Evolutionary conservation across 2,113 vertebrate genomes (phyloP).

Genomic region (Colius striatus): DNA sequence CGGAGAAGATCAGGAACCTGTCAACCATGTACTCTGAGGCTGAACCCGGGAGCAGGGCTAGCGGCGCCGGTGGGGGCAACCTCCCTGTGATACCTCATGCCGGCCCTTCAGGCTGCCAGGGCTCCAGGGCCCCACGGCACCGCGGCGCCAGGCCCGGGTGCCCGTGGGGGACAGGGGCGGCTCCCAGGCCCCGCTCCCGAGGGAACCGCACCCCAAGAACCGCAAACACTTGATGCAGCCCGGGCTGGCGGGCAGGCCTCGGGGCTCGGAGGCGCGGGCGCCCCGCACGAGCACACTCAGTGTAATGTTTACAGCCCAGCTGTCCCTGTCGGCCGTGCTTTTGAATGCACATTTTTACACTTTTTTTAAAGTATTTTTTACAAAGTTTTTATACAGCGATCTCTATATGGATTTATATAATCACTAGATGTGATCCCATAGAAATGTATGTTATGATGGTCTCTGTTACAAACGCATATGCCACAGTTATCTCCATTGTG

Average conservation of each 20-base stretch:
- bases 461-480: conserved; percentile 85
- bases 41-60: conserved; percentile 16
- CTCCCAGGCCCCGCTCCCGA: background rate
- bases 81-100: conserved; percentile 21
- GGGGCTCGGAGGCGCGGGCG: conserved; percentile 90
- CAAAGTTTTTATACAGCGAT: conserved; percentile 91
- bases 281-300: conserved; percentile 91
- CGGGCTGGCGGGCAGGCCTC: conserved; percentile 68
- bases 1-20: conserved; percentile 61
- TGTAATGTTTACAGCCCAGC: conserved; percentile 93
- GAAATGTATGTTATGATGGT: conserved; percentile 88
- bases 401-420: conserved; percentile 94
- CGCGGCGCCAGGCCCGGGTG: background rate
- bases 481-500: conserved; percentile 76
- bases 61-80: background rate
- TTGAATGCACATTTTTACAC: conserved; percentile 87
- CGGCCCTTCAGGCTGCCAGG: background rate
- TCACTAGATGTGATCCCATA: conserved; percentile 90
- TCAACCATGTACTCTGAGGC: conserved; percentile 20
- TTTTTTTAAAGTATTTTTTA: conserved; percentile 86
- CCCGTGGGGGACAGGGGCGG: background rate
- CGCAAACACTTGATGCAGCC: conserved; percentile 69
- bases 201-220: conserved; percentile 36
- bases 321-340: conserved; percentile 84
- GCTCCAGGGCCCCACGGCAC: background rate